Evolutionary conservation across 2,888 invertebrate species (phyloP), one percentile per base, ranked within the genome.

Genomic region (Toxonevra muliebris): DNA sequence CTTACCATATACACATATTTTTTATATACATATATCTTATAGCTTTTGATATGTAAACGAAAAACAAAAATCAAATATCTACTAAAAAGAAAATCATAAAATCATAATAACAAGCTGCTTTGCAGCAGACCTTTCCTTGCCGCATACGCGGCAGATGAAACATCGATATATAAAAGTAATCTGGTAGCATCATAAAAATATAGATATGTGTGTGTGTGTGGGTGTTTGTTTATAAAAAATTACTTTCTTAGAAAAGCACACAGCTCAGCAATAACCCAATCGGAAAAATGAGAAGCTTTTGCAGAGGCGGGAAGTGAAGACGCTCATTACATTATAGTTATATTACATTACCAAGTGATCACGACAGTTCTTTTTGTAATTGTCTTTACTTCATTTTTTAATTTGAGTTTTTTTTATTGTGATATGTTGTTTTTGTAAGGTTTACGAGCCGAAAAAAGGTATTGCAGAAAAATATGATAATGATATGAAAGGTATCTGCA

Each of bases 21-120:
- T 20, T 20, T 15, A 17, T 12, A n/a, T n/a, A n/a, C 53, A 15
- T n/a, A 52, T 13, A 19, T 19, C 52, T 52, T 10, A 8, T 19
- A 12, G 11, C 3, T 20, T 17, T 20, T 53, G 17, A 53, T 20
- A 53, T 53, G 19, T 53, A 53, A 13, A 20, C 15, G 20, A 15
- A 20, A 53, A 11, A 53, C 11, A 11, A 19, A n/a, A n/a, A n/a
- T n/a, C n/a, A n/a, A n/a, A 7, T 11, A 40, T 40, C 4, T 13
- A n/a, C n/a, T 19, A 13, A n/a, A 58, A 48, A 13, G 17, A 52
- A 53, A 66, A 67, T 67, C 67, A 62, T 62, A 67, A 67, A 67
- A 62, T 62, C 67, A 67, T 67, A 67, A 67, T 62, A 67, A 67
- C 62, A 43, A 67, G 62, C n/a, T 61, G 66, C 48, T 11, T 13